Conservation (phyloP, 2,113 vertebrate genomes). For the Leptobrachium leishanense region DNA sequence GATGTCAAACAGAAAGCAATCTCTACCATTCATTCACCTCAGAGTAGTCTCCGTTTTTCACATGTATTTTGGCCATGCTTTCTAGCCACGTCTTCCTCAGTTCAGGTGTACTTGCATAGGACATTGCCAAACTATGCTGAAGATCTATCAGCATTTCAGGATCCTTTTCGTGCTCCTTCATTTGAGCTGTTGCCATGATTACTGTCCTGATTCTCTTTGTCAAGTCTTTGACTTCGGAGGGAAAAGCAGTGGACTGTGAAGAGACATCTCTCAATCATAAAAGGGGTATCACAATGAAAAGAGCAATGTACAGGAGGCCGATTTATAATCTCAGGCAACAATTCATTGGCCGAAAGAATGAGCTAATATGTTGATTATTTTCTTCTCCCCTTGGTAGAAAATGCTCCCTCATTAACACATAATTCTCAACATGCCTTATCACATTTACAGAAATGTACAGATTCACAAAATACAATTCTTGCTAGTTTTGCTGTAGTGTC, state of each 20-base stretch:
- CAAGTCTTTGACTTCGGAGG: constrained; percentile 90
- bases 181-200: constrained; percentile 96
- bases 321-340: too few relatives aligned
- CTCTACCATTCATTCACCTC: constrained; percentile 72
- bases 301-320: too few relatives aligned
- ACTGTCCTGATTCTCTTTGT: constrained; percentile 95
- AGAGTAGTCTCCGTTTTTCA: constrained; percentile 91
- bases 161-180: constrained; percentile 94
- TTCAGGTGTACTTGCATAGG: constrained; percentile 94
- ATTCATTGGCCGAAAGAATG: too few relatives aligned
- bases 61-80: constrained; percentile 94
- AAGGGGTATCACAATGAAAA: too few relatives aligned
- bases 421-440: too few relatives aligned
- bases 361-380: too few relatives aligned
- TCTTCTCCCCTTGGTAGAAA: too few relatives aligned
- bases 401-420: too few relatives aligned
- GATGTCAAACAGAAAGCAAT: background rate
- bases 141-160: constrained; percentile 95
- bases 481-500: too few relatives aligned
- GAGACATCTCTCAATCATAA: constrained; percentile 42
- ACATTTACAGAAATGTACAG: too few relatives aligned
- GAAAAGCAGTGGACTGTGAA: constrained; percentile 84
- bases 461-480: too few relatives aligned
- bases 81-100: constrained; percentile 94
- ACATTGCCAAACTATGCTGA: constrained; percentile 94